Percentiles rank a stretch among this genome's conserved stretches.
phyloP scores from a whole-genome alignment of 2,888 invertebrate genomes.

The Rugalucina vietnamica region DNA sequence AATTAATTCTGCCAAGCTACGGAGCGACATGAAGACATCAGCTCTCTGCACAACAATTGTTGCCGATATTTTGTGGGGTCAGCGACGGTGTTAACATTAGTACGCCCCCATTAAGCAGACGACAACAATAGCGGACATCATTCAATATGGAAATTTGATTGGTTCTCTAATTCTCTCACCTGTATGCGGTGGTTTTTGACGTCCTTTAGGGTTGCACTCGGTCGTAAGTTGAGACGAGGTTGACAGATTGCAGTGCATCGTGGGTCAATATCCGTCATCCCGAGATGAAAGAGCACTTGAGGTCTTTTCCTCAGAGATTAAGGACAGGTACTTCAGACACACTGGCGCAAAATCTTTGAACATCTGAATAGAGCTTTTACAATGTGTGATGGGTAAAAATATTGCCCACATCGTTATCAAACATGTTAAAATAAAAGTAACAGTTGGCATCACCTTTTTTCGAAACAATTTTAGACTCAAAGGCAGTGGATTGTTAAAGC shows the following conservation, averaged over 20 bases:
- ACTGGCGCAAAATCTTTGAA: not conserved
- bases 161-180: slow-evolving; percentile 57
- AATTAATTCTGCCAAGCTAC: slow-evolving; percentile 52
- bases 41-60: slow-evolving; percentile 43
- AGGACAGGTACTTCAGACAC: not conserved
- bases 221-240: slow-evolving; percentile 12
- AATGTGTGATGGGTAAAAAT: no score
- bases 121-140: slow-evolving; percentile 56
- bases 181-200: slow-evolving; percentile 29
- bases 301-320: not conserved
- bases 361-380: no score
- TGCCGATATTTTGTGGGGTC: slow-evolving; percentile 57
- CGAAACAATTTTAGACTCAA: no score
- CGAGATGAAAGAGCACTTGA: slow-evolving; percentile 9
- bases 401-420: no score
- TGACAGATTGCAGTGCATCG: slow-evolving; percentile 57
- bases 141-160: slow-evolving; percentile 60
- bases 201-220: slow-evolving; percentile 26
- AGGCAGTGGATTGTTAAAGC: no score
- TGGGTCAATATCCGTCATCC: slow-evolving; percentile 56
- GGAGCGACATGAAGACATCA: slow-evolving; percentile 8
- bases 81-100: slow-evolving; percentile 52
- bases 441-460: no score
- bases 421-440: no score
- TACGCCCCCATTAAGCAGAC: slow-evolving; percentile 44